These are phyloP conservation scores for Psophia crepitans DNA, from an alignment of 2,113 vertebrate genomes.

Conservation along the genomic window DNA sequence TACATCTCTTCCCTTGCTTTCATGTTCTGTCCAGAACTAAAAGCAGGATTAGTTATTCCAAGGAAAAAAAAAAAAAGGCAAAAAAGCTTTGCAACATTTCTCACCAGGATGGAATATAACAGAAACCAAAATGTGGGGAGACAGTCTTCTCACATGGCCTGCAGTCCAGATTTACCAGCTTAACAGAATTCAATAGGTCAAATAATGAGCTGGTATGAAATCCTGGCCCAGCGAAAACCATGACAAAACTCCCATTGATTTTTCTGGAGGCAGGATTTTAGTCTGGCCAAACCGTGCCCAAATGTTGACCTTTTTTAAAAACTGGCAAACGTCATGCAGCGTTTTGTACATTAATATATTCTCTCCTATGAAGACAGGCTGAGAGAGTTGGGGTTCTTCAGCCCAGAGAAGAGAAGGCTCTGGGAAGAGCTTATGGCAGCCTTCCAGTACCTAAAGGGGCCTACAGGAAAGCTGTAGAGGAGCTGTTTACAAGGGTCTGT, in stretches of 20 bases:
- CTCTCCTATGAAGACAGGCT: too few relatives aligned
- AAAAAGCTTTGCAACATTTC: background rate
- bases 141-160: background rate
- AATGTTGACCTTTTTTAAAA: background rate
- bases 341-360: background rate
- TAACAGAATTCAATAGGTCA: background rate
- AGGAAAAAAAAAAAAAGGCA: too few relatives aligned
- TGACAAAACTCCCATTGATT: background rate
- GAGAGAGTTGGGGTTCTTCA: too few relatives aligned
- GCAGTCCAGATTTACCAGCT: background rate
- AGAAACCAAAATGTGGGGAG: background rate
- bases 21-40: background rate
- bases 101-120: background rate
- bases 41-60: background rate
- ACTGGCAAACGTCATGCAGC: background rate
- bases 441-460: too few relatives aligned
- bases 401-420: too few relatives aligned
- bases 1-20: background rate
- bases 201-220: background rate
- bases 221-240: background rate
- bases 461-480: too few relatives aligned
- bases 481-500: too few relatives aligned
- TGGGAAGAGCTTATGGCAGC: too few relatives aligned
- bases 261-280: background rate
- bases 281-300: background rate